phyloP scores from a whole-genome alignment of 2,888 invertebrate species.

The Didymodactylos carnosus region DNA sequence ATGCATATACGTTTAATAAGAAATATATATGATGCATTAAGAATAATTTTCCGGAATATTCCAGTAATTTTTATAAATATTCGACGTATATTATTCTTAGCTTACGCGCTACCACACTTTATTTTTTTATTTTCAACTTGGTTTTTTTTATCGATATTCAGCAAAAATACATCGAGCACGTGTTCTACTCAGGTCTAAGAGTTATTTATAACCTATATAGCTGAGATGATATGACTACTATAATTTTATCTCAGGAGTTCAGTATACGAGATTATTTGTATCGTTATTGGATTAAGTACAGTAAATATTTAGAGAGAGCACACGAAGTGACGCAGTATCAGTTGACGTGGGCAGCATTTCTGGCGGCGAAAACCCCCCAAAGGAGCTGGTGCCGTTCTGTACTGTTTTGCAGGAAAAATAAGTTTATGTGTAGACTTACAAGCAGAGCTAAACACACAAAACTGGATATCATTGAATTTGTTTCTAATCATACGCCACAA shows the following conservation, averaged over 20 bases:
- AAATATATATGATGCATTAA: no score
- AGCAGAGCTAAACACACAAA: neutral
- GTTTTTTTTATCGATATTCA: neutral
- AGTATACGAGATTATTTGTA: neutral
- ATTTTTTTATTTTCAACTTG: neutral
- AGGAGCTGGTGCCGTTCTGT: neutral
- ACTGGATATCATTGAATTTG: no score
- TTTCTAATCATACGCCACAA: no score
- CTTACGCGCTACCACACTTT: neutral
- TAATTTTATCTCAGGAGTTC: neutral
- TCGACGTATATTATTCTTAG: no score
- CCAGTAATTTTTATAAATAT: no score
- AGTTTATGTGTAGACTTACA: neutral
- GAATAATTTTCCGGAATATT: no score
- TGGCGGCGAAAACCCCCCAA: accelerated
- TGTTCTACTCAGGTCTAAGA: neutral
- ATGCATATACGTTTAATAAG: no score
- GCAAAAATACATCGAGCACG: neutral
- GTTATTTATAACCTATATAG: neutral
- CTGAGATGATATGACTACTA: neutral
- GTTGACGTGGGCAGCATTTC: neutral
- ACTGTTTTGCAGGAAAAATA: neutral
- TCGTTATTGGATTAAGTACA: neutral
- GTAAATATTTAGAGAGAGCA: neutral
- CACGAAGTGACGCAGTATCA: neutral